Evolutionary conservation across 2,888 invertebrate genomes (phyloP), one percentile per base, ranked within the genome.

Genomic region (Orchestes rusci): DNA sequence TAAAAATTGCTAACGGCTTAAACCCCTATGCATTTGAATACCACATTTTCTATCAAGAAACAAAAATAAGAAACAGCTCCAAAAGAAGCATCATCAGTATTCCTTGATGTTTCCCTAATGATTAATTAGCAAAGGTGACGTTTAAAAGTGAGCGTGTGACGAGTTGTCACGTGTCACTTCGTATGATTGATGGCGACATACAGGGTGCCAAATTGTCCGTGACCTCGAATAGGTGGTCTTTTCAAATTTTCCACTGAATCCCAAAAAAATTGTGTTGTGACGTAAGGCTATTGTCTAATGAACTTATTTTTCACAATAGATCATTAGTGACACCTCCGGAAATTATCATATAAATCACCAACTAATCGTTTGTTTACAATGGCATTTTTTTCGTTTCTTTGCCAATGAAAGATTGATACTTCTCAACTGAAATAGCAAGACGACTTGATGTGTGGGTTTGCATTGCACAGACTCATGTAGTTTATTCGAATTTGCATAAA

Each of bases 111-210:
- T 54, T 45, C 53, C 48, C 63, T 62, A 65, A 64, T 64, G 63
- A 65, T 64, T 65, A 65, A 65, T 64, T 65, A 64, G 63, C 59
- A 45, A 53, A 51, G 56, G 56, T 56, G 61, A 60, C 59, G 56
- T 56, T 56, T 61, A 63, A 61, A 62, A 40, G 58, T 59, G 62
- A 63, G 62, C 63, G 63, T 63, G 63, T 63, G 63, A 63, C 65
- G 58, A 60, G 50, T 60, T 64, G 65, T 63, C 65, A 62, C 59
- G 56, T 54, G 56, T 53, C 53, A 51, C 35, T 50, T 51, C 45
- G 39, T 32, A 48, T 60, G 61, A 60, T 59, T 59, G 59, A 59
- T 60, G 52, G 53, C 54, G 28, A 42, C 51, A 51, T 53, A 55
- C 56, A 52, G 55, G 56, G 56, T 52, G 56, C 52, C 43, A 45